These are phyloP conservation scores for Rhagologus leucostigma DNA, from an alignment of 2,113 vertebrate species.

Conservation along the genomic window DNA sequence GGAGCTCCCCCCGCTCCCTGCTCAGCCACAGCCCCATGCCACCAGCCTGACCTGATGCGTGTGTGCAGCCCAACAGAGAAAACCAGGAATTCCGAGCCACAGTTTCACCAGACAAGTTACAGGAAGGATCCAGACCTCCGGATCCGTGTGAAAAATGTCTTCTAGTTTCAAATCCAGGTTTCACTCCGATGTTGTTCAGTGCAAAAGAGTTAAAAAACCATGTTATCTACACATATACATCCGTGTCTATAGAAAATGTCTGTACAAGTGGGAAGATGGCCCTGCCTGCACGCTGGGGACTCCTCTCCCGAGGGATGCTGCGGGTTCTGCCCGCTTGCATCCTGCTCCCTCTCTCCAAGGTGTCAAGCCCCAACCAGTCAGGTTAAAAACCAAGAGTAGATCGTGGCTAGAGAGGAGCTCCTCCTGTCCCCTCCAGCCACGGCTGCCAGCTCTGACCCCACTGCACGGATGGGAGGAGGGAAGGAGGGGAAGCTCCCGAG, in stretches of 20 bases:
- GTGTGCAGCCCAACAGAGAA: not conserved
- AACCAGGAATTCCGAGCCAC: not conserved
- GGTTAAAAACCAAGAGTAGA: not conserved
- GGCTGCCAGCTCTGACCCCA: not conserved
- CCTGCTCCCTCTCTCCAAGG: not conserved
- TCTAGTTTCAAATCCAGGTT: constrained; percentile 17
- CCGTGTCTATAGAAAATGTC: constrained; percentile 35
- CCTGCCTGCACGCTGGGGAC: not conserved
- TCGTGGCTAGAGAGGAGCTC: not conserved
- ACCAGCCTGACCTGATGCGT: not conserved
- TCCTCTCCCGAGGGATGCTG: not conserved
- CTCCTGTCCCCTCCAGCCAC: not conserved
- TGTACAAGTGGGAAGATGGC: constrained; percentile 38
- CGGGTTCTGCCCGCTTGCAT: accelerated
- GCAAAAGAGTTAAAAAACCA: constrained; percentile 61
- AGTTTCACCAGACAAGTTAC: not conserved
- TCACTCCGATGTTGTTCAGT: constrained; percentile 28
- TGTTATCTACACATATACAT: constrained; percentile 65
- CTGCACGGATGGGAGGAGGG: not conserved
- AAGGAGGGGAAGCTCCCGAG: not conserved
- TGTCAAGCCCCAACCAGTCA: not conserved
- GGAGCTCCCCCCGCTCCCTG: not conserved
- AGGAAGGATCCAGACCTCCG: not conserved
- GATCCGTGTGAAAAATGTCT: not conserved
- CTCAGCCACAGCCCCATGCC: not conserved